These are phyloP conservation scores for Alethe diademata DNA, from an alignment of 2,113 vertebrate species.

Conservation along the genomic window DNA sequence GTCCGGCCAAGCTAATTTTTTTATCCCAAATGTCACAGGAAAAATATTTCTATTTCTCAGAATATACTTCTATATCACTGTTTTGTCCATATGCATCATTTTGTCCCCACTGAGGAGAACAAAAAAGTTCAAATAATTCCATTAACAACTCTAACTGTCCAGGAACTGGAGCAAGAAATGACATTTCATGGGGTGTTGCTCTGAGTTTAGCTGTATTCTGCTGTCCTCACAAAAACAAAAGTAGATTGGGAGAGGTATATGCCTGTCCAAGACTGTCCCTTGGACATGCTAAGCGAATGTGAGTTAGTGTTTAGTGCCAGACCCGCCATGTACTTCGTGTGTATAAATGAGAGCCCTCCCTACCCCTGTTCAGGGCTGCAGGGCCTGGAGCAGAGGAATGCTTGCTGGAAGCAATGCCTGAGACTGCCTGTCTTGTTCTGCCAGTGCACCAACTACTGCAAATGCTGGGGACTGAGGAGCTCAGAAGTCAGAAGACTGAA, in stretches of 20 bases:
- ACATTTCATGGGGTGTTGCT: background rate
- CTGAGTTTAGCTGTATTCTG: background rate
- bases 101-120: background rate
- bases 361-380: background rate
- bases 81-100: background rate
- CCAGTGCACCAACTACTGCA: background rate
- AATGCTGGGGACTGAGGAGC: background rate
- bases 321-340: background rate
- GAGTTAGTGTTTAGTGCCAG: background rate
- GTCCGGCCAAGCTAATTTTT: background rate
- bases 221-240: background rate
- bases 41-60: background rate
- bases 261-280: background rate
- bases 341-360: background rate
- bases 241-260: background rate
- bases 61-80: background rate
- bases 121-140: background rate
- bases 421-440: background rate
- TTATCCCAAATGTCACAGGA: background rate
- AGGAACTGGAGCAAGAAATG: background rate
- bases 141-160: background rate
- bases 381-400: background rate
- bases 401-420: background rate
- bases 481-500: background rate
- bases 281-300: background rate